Evolutionary conservation across 2,888 invertebrate species (phyloP), one percentile per base, ranked within the genome.

Genomic region (Heliconius hortense): DNA sequence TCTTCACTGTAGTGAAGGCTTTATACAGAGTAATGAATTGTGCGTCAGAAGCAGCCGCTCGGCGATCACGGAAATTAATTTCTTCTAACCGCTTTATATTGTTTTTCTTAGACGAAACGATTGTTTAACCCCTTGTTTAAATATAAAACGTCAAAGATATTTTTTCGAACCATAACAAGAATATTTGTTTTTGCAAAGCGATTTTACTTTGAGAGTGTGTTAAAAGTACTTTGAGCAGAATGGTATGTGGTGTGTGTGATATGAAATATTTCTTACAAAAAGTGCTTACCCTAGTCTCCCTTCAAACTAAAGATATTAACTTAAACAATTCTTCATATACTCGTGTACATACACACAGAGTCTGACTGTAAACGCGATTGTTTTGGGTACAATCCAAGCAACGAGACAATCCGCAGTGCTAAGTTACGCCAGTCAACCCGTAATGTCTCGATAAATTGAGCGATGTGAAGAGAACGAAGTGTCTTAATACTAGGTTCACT

Each of bases 11-110:
- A 63, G 48, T 69, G 48, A 62, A 75, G 81, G 80, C 83, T 84
- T 84, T 83, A 85, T 84, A 84, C 83, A 82, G 77, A 82, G 78
- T 84, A 85, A 88, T 86, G 86, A 86, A 87, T 85, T 68, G 80
- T 82, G 79, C 85, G 88, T 88, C 88, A 88, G 79, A 78, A 78
- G 76, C 88, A 88, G 80, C 83, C 81, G 86, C 79, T 79, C 79
- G 79, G 79, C 81, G 81, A 82, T 82, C 80, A 80, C 81, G 78
- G 69, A 86, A 87, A 88, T 88, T 87, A 88, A 88, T 88, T 88
- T 84, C 75, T 79, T 75, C 76, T 78, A 76, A 77, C 78, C 77
- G 75, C 78, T 74, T 67, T 72, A 72, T 77, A 78, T 78, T 77
- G 72, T 77, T 78, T 77, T 77, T 76, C 73, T 76, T 72, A 72